Evolutionary conservation across 2,888 invertebrate genomes (phyloP).

Genomic region (Chrysomela aeneicollis): DNA sequence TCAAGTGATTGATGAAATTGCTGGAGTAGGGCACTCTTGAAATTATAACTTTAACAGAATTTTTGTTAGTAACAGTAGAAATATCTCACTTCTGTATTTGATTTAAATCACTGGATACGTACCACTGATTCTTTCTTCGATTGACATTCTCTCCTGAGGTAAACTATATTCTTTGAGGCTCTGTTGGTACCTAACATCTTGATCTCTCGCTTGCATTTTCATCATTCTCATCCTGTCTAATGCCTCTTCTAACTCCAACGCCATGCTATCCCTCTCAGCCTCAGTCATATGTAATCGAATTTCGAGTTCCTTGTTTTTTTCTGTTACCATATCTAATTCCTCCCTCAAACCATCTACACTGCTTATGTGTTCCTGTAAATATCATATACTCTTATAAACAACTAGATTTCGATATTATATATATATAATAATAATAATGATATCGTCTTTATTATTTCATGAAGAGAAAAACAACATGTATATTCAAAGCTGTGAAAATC

Average conservation of each 20-base stretch:
- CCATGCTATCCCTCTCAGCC: slow-evolving; percentile 82
- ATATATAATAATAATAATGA: too few relatives aligned
- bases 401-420: too few relatives aligned
- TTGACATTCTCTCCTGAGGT: slow-evolving; percentile 57
- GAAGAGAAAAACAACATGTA: too few relatives aligned
- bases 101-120: slow-evolving; percentile 44
- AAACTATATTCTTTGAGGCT: slow-evolving; percentile 56
- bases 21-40: too few relatives aligned
- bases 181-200: slow-evolving; percentile 65
- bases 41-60: too few relatives aligned
- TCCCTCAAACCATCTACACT: slow-evolving; percentile 88
- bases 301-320: slow-evolving; percentile 86
- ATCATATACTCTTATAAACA: too few relatives aligned
- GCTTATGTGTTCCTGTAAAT: slow-evolving; percentile 82
- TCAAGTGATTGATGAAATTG: too few relatives aligned
- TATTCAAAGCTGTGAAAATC: too few relatives aligned
- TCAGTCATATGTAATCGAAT: slow-evolving; percentile 75
- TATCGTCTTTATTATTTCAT: too few relatives aligned
- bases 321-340: slow-evolving; percentile 84
- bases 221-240: slow-evolving; percentile 86
- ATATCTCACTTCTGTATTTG: too few relatives aligned
- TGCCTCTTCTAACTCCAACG: slow-evolving; percentile 86
- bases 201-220: slow-evolving; percentile 84
- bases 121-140: slow-evolving; percentile 64
- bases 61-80: slow-evolving; percentile 17